phyloP scores from a whole-genome alignment of 2,888 invertebrate species.

The Lasioglossum calceatum region DNA sequence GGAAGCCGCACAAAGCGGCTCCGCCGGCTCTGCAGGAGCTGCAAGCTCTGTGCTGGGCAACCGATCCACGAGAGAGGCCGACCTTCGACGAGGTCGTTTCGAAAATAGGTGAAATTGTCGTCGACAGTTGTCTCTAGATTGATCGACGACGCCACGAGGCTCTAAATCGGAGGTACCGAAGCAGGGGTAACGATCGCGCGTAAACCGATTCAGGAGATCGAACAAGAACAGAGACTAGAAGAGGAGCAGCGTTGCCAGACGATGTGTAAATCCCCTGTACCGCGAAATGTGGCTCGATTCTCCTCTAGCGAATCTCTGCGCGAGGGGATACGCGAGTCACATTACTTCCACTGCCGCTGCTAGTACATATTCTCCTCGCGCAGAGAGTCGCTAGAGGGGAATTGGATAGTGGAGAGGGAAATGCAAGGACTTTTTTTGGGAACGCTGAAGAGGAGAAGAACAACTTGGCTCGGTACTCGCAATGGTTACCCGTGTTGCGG shows the following conservation, averaged over 20 bases:
- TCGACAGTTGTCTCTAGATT: slow-evolving; percentile 78
- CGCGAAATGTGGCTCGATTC: no score
- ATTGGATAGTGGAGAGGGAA: neutral
- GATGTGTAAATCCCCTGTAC: neutral
- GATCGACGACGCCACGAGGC: slow-evolving; percentile 52
- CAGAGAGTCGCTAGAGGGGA: neutral
- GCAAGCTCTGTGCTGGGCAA: slow-evolving; percentile 88
- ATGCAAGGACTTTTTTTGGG: neutral
- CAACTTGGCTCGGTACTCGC: slow-evolving; percentile 14
- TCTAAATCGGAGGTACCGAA: slow-evolving; percentile 61
- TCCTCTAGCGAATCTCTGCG: neutral
- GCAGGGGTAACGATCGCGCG: slow-evolving; percentile 56
- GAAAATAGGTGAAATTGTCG: slow-evolving; percentile 85
- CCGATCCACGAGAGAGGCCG: slow-evolving; percentile 89
- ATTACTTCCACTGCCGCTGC: neutral
- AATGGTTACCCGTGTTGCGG: slow-evolving; percentile 68
- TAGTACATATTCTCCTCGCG: neutral
- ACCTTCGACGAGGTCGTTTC: slow-evolving; percentile 88
- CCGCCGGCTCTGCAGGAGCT: slow-evolving; percentile 87
- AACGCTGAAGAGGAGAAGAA: neutral
- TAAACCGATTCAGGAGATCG: neutral
- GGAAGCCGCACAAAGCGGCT: slow-evolving; percentile 88
- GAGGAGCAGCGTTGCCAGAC: neutral
- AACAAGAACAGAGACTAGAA: neutral
- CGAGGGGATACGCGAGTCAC: neutral